phyloP scores from a whole-genome alignment of 2,797 vertebrate genomes.

The Oreochromis grahami region DNA sequence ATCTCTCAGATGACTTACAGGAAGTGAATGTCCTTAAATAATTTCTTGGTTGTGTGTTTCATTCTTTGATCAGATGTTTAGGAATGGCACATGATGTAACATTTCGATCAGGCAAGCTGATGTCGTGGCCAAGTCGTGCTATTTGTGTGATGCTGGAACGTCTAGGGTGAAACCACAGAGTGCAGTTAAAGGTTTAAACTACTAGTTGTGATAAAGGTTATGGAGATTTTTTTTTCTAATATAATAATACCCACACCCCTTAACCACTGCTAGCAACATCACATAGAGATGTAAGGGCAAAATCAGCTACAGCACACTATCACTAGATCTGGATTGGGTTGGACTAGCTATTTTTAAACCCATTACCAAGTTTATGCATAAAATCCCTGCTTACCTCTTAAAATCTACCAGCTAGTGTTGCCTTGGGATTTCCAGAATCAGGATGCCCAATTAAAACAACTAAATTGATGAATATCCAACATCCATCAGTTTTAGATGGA shows the following conservation, averaged over 20 bases:
- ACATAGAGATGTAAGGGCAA: neutral
- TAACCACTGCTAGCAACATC: neutral
- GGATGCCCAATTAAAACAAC: neutral
- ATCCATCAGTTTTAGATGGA: neutral
- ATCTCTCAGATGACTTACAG: neutral
- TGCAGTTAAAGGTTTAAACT: neutral
- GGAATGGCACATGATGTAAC: neutral
- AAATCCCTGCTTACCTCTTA: neutral
- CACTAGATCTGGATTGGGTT: neutral
- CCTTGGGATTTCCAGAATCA: neutral
- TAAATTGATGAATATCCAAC: neutral
- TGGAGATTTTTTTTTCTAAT: neutral
- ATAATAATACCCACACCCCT: constrained; percentile 36
- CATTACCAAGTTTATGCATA: neutral
- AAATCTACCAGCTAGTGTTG: neutral
- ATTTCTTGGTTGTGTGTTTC: neutral
- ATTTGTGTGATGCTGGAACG: constrained; percentile 2
- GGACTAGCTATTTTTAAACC: neutral
- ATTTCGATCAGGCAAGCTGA: neutral
- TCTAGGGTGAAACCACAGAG: constrained; percentile 12
- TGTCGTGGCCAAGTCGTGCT: neutral
- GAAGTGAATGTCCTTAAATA: constrained; percentile 2
- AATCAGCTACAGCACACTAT: neutral
- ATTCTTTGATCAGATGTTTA: neutral
- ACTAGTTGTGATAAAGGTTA: constrained; percentile 2